Conservation (phyloP, 1,140 invertebrate species). For the Coelopa frigida region DNA sequence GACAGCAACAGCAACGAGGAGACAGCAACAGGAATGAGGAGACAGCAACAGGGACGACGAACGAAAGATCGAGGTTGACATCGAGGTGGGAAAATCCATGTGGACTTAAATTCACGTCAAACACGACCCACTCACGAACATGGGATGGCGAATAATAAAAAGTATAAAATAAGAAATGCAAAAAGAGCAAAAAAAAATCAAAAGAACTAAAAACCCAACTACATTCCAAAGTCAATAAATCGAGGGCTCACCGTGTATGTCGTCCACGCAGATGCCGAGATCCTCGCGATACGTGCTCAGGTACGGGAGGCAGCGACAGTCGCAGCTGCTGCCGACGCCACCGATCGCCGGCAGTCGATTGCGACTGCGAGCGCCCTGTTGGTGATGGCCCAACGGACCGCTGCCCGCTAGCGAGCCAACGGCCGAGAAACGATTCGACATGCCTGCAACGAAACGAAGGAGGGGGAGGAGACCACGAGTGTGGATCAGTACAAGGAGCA, state of each 20-base stretch:
- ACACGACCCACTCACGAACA: no score
- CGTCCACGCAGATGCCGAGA: slow-evolving; percentile 60
- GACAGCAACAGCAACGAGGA: no score
- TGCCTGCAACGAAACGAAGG: slow-evolving; percentile 2
- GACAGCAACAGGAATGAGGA: no score
- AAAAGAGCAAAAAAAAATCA: no score
- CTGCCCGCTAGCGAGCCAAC: slow-evolving; percentile 19
- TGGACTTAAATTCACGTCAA: no score
- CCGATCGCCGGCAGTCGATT: neutral
- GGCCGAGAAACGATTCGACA: slow-evolving; percentile 21
- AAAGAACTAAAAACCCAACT: no score
- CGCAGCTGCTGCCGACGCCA: slow-evolving; percentile 44
- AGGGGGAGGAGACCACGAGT: slow-evolving; percentile 7
- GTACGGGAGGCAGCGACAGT: slow-evolving; percentile 57
- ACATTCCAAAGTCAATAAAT: no score
- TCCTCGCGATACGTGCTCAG: slow-evolving; percentile 62
- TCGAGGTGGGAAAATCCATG: no score
- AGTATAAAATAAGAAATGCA: no score
- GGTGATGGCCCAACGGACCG: slow-evolving; percentile 23
- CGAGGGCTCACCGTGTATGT: slow-evolving; percentile 62
- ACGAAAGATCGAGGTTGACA: no score
- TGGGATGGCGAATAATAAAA: no score
- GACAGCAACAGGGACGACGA: no score
- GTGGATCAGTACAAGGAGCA: slow-evolving; percentile 24
- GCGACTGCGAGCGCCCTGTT: slow-evolving; percentile 1